Conservation (phyloP, 2,888 invertebrate genomes). For the Andrena fulva region DNA sequence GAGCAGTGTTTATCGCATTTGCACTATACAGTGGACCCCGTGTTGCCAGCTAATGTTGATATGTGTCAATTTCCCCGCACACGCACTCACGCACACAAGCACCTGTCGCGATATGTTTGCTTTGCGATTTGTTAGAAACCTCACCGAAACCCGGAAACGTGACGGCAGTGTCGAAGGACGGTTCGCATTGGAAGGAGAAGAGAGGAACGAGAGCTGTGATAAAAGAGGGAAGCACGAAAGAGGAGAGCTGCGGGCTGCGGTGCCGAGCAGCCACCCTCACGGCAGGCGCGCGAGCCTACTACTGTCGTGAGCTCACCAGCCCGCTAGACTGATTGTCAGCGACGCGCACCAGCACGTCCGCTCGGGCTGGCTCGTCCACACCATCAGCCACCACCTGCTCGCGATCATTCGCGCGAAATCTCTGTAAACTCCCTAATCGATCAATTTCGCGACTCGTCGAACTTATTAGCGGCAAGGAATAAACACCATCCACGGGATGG, state of each 20-base stretch:
- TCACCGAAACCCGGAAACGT: neutral
- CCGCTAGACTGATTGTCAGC: constrained; percentile 44
- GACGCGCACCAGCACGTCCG: constrained; percentile 50
- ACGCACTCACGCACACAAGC: constrained; percentile 32
- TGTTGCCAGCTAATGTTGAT: constrained; percentile 32
- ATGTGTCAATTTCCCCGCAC: constrained; percentile 43
- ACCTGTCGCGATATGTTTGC: constrained; percentile 53
- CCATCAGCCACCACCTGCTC: constrained; percentile 15
- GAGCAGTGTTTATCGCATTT: constrained; percentile 17
- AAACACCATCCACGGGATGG: no score
- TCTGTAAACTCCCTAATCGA: neutral
- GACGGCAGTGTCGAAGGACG: constrained; percentile 27
- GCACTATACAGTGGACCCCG: constrained; percentile 3
- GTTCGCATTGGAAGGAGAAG: constrained; percentile 8
- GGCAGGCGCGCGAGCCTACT: constrained; percentile 75
- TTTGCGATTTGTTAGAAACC: constrained; percentile 8
- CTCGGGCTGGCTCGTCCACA: constrained; percentile 30
- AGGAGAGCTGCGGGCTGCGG: constrained; percentile 49
- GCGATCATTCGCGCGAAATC: neutral
- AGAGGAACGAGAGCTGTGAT: constrained; percentile 1
- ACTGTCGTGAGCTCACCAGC: constrained; percentile 66
- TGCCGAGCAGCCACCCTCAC: constrained; percentile 74
- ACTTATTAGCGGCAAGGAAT: no score
- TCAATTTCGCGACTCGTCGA: neutral
- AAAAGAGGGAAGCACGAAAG: constrained; percentile 32